These are phyloP conservation scores for Loripinus fragilis DNA, from an alignment of 2,888 invertebrate genomes.

Conservation along the genomic window DNA sequence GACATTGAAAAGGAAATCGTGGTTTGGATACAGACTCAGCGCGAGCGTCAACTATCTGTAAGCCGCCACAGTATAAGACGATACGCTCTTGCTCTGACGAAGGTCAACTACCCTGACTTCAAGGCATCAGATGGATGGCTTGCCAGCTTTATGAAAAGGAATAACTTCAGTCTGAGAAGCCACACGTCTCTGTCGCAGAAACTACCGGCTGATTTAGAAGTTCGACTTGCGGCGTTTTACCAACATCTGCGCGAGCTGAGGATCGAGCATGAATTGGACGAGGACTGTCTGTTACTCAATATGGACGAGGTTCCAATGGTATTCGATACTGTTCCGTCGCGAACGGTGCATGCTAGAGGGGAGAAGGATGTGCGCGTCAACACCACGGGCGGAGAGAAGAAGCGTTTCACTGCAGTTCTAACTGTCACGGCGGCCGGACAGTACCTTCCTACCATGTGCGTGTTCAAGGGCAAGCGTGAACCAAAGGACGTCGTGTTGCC, in stretches of 20 bases:
- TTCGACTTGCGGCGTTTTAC: neutral
- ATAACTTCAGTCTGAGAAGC: neutral
- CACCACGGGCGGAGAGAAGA: neutral
- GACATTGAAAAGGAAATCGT: no score
- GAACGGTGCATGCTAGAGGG: neutral
- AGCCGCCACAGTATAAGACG: no score
- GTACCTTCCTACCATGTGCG: neutral
- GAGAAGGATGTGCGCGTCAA: neutral
- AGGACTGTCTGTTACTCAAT: neutral
- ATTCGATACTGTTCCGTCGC: neutral
- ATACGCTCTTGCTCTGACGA: no score
- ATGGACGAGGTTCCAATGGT: neutral
- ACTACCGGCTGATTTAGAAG: neutral
- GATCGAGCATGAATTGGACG: neutral
- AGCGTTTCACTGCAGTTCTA: neutral
- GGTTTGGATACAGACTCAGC: no score
- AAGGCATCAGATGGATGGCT: no score
- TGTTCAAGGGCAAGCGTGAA: neutral
- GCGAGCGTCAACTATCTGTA: no score
- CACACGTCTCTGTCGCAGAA: neutral
- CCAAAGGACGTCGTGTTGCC: neutral
- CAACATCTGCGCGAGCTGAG: neutral
- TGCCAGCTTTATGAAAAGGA: no score
- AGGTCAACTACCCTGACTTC: no score
- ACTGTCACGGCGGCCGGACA: neutral